These are phyloP conservation scores for Phalangium opilio DNA, from an alignment of 2,888 invertebrate species.

Conservation along the genomic window DNA sequence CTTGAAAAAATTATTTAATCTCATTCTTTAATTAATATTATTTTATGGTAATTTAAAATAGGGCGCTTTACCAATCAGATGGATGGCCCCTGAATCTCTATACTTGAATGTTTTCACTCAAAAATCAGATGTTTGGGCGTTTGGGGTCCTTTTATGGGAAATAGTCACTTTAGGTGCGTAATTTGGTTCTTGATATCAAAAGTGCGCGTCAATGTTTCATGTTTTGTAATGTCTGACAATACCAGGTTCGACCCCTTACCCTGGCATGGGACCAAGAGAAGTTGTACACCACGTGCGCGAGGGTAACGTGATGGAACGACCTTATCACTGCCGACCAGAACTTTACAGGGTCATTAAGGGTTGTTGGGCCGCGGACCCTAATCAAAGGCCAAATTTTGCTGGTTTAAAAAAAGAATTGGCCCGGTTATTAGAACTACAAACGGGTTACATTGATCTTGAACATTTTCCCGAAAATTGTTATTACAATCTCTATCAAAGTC, in stretches of 20 bases:
- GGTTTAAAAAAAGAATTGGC: conserved; percentile 33
- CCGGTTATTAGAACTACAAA: conserved; percentile 15
- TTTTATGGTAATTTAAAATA: conserved; percentile 10
- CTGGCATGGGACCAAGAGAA: conserved; percentile 65
- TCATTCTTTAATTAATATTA: neutral
- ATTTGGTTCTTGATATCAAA: too few relatives aligned
- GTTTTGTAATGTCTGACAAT: too few relatives aligned
- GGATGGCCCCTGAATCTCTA: conserved; percentile 76
- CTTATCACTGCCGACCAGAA: conserved; percentile 58
- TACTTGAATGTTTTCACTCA: conserved; percentile 61
- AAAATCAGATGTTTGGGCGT: conserved; percentile 73
- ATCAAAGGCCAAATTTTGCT: conserved; percentile 53
- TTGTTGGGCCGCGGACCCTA: conserved; percentile 51
- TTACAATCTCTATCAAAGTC: conserved; percentile 19
- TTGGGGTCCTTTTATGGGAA: conserved; percentile 72
- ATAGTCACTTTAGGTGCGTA: conserved; percentile 57
- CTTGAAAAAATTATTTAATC: neutral
- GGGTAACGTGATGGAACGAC: conserved; percentile 59
- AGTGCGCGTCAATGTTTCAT: too few relatives aligned
- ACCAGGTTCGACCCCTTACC: conserved; percentile 66
- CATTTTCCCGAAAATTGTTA: conserved; percentile 38
- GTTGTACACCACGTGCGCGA: conserved; percentile 63
- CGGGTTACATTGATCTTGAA: conserved; percentile 49
- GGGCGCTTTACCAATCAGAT: conserved; percentile 39
- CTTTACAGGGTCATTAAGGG: conserved; percentile 45